Base-by-base conservation (phyloP, 2,888 invertebrate genomes). In the Apodemia hepburni region DNA sequence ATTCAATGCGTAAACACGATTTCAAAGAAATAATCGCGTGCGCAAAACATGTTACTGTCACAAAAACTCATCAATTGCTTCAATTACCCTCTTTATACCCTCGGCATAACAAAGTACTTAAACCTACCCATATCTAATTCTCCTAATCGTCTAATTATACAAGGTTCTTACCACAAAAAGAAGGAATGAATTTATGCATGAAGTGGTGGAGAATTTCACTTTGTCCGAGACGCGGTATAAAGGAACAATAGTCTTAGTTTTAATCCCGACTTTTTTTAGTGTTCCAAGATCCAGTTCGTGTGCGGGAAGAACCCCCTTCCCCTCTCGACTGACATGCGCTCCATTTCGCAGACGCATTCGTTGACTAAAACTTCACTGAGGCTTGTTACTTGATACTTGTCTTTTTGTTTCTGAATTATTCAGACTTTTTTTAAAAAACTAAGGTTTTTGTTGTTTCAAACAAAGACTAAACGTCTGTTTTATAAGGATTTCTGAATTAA, bases 221-320 rank as follows among this genome's bases (percentile, higher is more conserved):
- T 69, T 73, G 81, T 73, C 79, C 54, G 75, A 78, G 78, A 77
- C 73, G 67, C 68, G 71, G 75, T 73, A 73, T 81, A 81, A 86
- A 86, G 81, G 88, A 87, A 91, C 91, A 90, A 91, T 89, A 86
- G 89, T 85, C 80, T 87, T 84, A 84, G 84, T 82, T 87, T 88
- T 86, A 87, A 87, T 87, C 87, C 81, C 75, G 77, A 72, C 72
- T 79, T 79, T 80, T 81, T 76, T 80, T 79, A 76, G 75, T 72
- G 71, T 74, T 77, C 75, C 71, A 69, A 73, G 75, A 85, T 85
- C 87, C 82, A 78, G 87, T 86, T 85, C 75, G 80, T 80, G 81
- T 80, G 78, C 75, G 81, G 77, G 76, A 77, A 72, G 74, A 70
- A 68, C 65, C 64, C 68, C 66, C 64, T 58, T 61, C 71, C 68